Conservation (phyloP, 1,140 invertebrate genomes). For the Holotrichia oblita region DNA sequence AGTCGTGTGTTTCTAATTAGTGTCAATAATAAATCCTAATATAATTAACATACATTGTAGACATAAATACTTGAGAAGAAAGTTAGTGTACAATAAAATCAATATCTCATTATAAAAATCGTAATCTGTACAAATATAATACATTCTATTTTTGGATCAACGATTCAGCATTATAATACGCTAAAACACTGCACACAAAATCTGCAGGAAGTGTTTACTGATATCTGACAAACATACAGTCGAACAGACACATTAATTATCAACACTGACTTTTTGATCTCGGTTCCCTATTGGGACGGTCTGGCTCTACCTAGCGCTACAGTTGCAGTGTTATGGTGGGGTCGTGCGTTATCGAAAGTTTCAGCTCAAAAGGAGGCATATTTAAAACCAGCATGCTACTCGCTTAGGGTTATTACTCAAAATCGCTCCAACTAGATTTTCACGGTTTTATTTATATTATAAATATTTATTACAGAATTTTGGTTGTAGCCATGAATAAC, state of each 20-base stretch:
- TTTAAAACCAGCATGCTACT: constrained; percentile 28
- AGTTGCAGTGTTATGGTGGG: neutral
- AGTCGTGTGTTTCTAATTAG: too few species aligned
- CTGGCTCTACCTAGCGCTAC: neutral
- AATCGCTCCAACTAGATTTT: neutral
- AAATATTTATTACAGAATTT: neutral
- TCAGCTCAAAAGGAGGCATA: constrained; percentile 9
- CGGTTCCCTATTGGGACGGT: neutral
- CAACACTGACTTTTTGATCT: neutral
- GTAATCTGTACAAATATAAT: too few species aligned
- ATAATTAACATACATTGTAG: too few species aligned
- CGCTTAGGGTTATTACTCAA: neutral
- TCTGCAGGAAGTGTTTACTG: neutral
- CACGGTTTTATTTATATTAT: neutral
- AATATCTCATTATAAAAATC: too few species aligned
- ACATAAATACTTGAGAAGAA: too few species aligned
- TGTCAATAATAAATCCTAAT: too few species aligned
- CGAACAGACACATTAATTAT: neutral
- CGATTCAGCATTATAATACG: neutral
- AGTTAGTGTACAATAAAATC: too few species aligned
- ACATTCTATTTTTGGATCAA: neutral
- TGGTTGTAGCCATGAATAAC: constrained; percentile 9
- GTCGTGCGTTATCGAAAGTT: constrained; percentile 2
- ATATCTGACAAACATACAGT: too few species aligned
- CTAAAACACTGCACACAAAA: neutral